Conservation (phyloP, 2,113 vertebrate species). For the Rhegmatorhina hoffmannsi region DNA sequence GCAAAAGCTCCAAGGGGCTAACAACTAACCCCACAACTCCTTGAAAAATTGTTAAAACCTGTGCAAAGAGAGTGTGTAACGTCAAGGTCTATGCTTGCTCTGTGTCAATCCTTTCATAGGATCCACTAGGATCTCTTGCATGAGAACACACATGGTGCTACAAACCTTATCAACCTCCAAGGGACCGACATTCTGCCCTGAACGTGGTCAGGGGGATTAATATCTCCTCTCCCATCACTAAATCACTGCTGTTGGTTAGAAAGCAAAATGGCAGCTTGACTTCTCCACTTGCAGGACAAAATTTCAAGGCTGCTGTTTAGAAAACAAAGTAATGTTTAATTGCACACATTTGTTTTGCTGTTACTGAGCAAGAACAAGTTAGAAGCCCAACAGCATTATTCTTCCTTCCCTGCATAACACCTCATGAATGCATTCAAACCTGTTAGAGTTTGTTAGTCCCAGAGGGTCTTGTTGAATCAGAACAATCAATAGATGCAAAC, state of each 20-base stretch:
- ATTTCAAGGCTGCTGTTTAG: constrained; percentile 33
- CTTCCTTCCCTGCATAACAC: not conserved
- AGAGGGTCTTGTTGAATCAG: constrained; percentile 14
- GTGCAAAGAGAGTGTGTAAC: not conserved
- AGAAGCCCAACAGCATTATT: constrained; percentile 27
- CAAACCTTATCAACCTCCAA: not conserved
- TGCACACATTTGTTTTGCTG: constrained; percentile 38
- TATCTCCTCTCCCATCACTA: not conserved
- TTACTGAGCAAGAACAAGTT: constrained; percentile 28
- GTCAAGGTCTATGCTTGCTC: not conserved
- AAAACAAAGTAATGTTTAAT: constrained; percentile 59
- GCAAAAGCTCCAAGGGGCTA: not conserved
- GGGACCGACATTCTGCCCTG: not conserved
- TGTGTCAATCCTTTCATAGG: not conserved
- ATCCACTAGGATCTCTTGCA: not conserved
- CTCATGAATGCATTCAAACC: constrained; percentile 44
- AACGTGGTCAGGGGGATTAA: not conserved
- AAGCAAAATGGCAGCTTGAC: not conserved
- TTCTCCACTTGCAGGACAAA: not conserved
- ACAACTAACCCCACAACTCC: not conserved
- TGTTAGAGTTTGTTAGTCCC: constrained; percentile 20
- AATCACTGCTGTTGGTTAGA: not conserved
- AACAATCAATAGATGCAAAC: constrained; percentile 33
- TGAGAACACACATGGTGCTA: not conserved
- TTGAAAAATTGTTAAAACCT: not conserved